Evolutionary conservation across 2,888 invertebrate genomes (phyloP).

Genomic region (Synanthedon tipuliformis): DNA sequence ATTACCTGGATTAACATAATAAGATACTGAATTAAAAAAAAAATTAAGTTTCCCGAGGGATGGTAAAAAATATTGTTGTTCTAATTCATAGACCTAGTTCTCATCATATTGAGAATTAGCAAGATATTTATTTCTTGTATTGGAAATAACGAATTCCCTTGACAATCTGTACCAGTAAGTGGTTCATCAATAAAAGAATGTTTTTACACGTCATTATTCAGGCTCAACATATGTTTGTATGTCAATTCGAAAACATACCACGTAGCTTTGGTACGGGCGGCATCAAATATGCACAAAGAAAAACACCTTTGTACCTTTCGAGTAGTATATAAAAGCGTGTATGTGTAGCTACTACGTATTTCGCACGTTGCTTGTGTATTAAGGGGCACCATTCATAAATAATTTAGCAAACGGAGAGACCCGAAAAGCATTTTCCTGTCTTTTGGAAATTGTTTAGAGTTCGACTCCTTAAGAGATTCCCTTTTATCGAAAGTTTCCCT

Average conservation of each 20-base stretch:
- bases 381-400: conserved; percentile 51
- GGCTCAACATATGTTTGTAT: conserved; percentile 36
- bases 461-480: conserved; percentile 27
- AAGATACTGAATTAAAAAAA: no score
- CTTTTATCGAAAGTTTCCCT: conserved; percentile 8
- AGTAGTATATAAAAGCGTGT: conserved; percentile 39
- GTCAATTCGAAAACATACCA: conserved; percentile 40
- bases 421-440: conserved; percentile 36
- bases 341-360: conserved; percentile 37
- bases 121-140: no score
- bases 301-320: conserved; percentile 30
- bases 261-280: conserved; percentile 38
- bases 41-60: no score
- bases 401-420: conserved; percentile 43
- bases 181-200: conserved; percentile 5
- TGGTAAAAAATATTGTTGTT: no score
- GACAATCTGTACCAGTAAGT: background rate
- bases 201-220: conserved; percentile 35
- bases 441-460: conserved; percentile 40
- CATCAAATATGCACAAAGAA: conserved; percentile 59
- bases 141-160: no score
- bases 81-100: no score
- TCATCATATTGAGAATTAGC: no score
- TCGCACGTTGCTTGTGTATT: conserved; percentile 38
- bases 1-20: no score